Evolutionary conservation across 2,888 invertebrate species (phyloP).

Genomic region (Rhogogaster chlorosoma): DNA sequence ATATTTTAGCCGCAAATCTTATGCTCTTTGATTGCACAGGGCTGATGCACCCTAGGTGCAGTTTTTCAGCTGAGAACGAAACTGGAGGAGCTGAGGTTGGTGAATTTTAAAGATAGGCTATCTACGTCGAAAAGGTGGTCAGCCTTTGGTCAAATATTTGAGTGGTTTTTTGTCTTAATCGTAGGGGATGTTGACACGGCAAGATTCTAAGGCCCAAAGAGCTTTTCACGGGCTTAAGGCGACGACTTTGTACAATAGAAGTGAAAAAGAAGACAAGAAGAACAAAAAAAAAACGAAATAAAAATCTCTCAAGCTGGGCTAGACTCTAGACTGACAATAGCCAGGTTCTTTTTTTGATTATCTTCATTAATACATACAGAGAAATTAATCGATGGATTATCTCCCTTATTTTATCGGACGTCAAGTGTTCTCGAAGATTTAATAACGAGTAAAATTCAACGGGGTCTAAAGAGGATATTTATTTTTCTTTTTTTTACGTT

Average conservation of each 20-base stretch:
- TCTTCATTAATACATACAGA: neutral
- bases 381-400: neutral
- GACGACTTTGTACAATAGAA: constrained; percentile 28
- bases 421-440: neutral
- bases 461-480: neutral
- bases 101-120: constrained; percentile 68
- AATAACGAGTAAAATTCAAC: neutral
- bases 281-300: neutral
- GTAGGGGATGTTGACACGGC: constrained; percentile 41
- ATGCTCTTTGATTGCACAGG: neutral
- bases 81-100: neutral
- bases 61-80: neutral
- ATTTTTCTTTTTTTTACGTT: neutral
- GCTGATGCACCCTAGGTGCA: neutral
- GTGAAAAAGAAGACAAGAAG: neutral
- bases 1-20: neutral
- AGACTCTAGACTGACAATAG: neutral
- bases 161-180: constrained; percentile 56
- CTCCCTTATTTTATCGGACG: neutral
- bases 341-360: neutral
- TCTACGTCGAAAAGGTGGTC: constrained; percentile 58
- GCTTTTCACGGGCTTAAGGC: constrained; percentile 39
- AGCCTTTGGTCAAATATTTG: constrained; percentile 66
- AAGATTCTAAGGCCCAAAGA: constrained; percentile 42
- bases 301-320: neutral